Evolutionary conservation across 53 echinoderm and acorn worm species (phyloP), one percentile per base, ranked within the genome.

Genomic region (Crossaster papposus): DNA sequence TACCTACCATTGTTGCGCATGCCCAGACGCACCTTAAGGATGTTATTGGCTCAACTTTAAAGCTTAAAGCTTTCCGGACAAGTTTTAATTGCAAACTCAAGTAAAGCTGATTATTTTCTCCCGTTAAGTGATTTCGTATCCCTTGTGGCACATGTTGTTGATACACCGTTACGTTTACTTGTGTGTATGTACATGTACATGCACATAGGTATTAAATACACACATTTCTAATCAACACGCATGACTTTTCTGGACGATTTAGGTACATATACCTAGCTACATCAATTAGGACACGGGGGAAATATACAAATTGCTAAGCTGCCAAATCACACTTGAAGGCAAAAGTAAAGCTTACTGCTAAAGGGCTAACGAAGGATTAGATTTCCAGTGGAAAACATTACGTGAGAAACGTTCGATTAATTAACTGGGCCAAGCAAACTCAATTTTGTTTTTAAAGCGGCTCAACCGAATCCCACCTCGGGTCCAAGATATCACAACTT

Each of bases 331-430:
- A 32, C 28, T 74, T 22, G 12, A 34, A 36, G 20, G 22, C 20
- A 68, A 28, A 7, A 18, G 75, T 14, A 74, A 29, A 50, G 55
- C 80, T n/a, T 22, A 58, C 31, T 30, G 58, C 18, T 11, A 28
- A 10, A 30, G 80, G 80, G 58, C 58, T 80, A 80, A 5, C 11
- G 10, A 2, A 3, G 80, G 54, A 54, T 54, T 54, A 17, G 32
- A 2, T n/a, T 78, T 70, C 72, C 31, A 18, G 85, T 72, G 32
- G 53, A 85, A 72, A 7, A 83, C 65, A 51, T 51, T 54, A 53
- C 15, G 53, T 18, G 30, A 50, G 33, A 72, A 72, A 85, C 74
- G 76, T 75, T 54, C 62, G 36, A 86, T 86, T 86, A 86, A 86
- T 76, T 36, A 58, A 72, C 75, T 44, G 17, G 76, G 77, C 76